Conservation (phyloP, 2,113 vertebrate species). For the Pao palembangensis region DNA sequence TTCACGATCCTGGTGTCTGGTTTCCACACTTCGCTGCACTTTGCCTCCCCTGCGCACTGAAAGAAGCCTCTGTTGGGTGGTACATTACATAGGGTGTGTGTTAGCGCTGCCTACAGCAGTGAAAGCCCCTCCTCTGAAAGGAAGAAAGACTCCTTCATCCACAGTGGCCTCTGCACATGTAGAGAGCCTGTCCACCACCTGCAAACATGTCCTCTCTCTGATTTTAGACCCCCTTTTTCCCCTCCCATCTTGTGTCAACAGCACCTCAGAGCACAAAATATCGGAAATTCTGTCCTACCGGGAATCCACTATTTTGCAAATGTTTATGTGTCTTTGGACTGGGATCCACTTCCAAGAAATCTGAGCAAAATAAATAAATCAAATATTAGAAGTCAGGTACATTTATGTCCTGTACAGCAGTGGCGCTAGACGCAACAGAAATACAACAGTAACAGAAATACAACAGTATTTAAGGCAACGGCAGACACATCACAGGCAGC, state of each 20-base stretch:
- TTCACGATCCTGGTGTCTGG: slow-evolving; percentile 15
- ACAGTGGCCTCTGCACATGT: slow-evolving; percentile 27
- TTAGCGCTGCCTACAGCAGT: not conserved
- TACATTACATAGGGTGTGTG: not conserved
- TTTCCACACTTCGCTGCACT: slow-evolving; percentile 31
- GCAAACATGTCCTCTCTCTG: slow-evolving; percentile 11
- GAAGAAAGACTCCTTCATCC: slow-evolving; percentile 3
- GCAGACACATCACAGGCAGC: too few species aligned
- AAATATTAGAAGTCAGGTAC: too few species aligned
- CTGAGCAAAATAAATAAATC: too few species aligned
- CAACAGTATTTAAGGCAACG: too few species aligned
- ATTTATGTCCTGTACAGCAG: too few species aligned
- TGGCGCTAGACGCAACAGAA: too few species aligned
- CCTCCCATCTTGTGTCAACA: not conserved
- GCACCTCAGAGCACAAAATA: not conserved
- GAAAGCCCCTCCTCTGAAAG: not conserved
- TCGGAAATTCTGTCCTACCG: not conserved
- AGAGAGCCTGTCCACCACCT: not conserved
- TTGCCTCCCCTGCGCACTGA: slow-evolving; percentile 23
- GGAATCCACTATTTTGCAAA: not conserved
- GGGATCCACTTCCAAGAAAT: not conserved
- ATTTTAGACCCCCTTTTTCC: not conserved
- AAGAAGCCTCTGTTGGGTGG: slow-evolving; percentile 28
- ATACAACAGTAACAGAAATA: too few species aligned
- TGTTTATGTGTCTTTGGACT: too few species aligned